Evolutionary conservation across 2,888 invertebrate species (phyloP).

Genomic region (Lymantria monacha): DNA sequence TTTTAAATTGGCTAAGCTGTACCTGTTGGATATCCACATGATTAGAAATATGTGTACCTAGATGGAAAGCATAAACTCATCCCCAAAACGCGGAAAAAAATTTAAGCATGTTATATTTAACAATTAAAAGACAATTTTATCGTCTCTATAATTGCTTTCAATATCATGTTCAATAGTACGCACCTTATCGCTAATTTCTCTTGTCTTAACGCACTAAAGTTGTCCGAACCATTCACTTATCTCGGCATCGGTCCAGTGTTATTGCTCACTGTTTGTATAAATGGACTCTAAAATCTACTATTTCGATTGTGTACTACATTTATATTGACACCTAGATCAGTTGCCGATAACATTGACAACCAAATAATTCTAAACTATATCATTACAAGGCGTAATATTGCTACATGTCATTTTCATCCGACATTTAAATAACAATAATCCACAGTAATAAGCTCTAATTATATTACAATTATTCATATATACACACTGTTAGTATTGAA

Average conservation of each 20-base stretch:
- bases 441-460: neutral
- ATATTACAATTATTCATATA: neutral
- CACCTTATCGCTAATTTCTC: slow-evolving; percentile 10
- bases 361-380: slow-evolving; percentile 41
- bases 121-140: too few species aligned
- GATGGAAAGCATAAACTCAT: too few species aligned
- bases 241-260: slow-evolving; percentile 42
- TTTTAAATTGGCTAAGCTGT: too few species aligned
- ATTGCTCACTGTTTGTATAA: slow-evolving; percentile 45
- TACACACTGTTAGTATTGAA: neutral
- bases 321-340: slow-evolving; percentile 41
- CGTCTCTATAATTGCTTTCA: too few species aligned
- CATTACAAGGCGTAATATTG: slow-evolving; percentile 23
- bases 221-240: slow-evolving; percentile 47
- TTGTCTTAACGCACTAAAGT: slow-evolving; percentile 29
- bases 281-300: slow-evolving; percentile 54
- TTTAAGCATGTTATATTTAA: too few species aligned
- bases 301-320: slow-evolving; percentile 48
- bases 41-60: too few species aligned
- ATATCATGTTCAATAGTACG: neutral
- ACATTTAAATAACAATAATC: neutral
- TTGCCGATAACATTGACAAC: slow-evolving; percentile 46
- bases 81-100: too few species aligned
- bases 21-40: too few species aligned
- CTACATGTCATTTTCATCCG: slow-evolving; percentile 3